Evolutionary conservation across 2,113 vertebrate species (phyloP).

Genomic region (Chamaetylas fuelleborni): DNA sequence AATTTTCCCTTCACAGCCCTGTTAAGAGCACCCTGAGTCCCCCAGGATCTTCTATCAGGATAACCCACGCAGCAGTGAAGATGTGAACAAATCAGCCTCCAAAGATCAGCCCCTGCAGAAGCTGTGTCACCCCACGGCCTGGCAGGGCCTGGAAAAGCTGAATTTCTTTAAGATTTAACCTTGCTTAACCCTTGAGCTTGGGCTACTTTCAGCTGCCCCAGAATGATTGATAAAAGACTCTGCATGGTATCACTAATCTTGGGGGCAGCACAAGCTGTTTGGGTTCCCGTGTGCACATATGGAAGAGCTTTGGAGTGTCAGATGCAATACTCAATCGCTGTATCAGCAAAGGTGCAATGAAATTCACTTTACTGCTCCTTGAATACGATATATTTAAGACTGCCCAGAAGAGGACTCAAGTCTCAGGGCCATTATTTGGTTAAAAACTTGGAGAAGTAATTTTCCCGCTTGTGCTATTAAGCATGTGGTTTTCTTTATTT

Average conservation of each 20-base stretch:
- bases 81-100: not conserved
- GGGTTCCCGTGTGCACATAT: not conserved
- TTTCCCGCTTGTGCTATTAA: conserved; percentile 63
- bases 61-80: accelerated
- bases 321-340: conserved; percentile 8
- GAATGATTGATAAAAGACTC: not conserved
- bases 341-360: conserved; percentile 53
- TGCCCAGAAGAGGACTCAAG: not conserved
- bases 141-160: not conserved
- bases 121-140: accelerated
- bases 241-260: not conserved
- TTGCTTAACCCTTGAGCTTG: conserved; percentile 24
- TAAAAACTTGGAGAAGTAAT: conserved; percentile 67
- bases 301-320: conserved; percentile 58
- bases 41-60: not conserved
- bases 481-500: conserved; percentile 62
- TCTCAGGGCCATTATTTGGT: conserved; percentile 47
- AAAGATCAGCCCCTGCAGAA: not conserved
- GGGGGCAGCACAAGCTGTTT: not conserved
- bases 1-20: not conserved
- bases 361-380: conserved; percentile 61
- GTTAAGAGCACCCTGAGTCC: not conserved
- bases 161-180: conserved; percentile 22
- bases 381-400: not conserved
- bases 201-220: not conserved